These are phyloP conservation scores for Drosophila eugracilis DNA, from an alignment of 1,140 invertebrate species.

Conservation along the genomic window DNA sequence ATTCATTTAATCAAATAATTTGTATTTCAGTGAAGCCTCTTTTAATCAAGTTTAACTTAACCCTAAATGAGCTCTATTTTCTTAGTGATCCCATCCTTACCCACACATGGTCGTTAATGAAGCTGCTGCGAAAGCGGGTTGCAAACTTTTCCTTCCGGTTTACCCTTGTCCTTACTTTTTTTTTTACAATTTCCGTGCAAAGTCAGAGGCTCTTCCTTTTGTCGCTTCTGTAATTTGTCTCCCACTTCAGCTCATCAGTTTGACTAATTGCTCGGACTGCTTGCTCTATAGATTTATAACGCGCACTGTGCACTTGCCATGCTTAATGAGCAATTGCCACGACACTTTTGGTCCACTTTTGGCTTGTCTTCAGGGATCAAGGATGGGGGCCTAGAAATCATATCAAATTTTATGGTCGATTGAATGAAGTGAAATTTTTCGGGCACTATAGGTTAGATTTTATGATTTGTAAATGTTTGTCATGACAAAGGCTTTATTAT, in stretches of 20 bases:
- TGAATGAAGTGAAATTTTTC: constrained; percentile 49
- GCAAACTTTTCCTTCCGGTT: constrained; percentile 1
- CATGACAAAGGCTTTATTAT: constrained; percentile 71
- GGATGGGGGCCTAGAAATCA: neutral
- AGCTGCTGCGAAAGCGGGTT: constrained; percentile 42
- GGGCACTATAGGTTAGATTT: constrained; percentile 35
- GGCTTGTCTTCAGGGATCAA: constrained; percentile 3
- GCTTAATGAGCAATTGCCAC: constrained; percentile 41
- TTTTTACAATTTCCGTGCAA: constrained; percentile 34
- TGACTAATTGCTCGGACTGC: constrained; percentile 36
- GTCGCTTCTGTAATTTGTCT: constrained; percentile 19
- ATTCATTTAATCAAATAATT: too few relatives aligned
- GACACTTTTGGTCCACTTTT: constrained; percentile 31
- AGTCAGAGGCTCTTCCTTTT: neutral
- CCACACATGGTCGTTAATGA: constrained; percentile 28
- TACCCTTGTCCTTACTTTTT: constrained; percentile 4
- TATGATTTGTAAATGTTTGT: constrained; percentile 80
- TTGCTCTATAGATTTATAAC: constrained; percentile 37
- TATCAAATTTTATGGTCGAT: constrained; percentile 59
- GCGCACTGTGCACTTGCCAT: constrained; percentile 40
- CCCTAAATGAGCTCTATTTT: too few relatives aligned
- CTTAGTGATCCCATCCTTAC: neutral
- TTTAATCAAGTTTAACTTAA: too few relatives aligned
- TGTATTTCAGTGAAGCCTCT: too few relatives aligned
- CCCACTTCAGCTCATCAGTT: neutral